A percentile compares a stretch with the other conserved stretches of the same genome.
These are phyloP conservation scores for Portunus trituberculatus DNA, from an alignment of 1,140 invertebrate species.

Conservation along the genomic window DNA sequence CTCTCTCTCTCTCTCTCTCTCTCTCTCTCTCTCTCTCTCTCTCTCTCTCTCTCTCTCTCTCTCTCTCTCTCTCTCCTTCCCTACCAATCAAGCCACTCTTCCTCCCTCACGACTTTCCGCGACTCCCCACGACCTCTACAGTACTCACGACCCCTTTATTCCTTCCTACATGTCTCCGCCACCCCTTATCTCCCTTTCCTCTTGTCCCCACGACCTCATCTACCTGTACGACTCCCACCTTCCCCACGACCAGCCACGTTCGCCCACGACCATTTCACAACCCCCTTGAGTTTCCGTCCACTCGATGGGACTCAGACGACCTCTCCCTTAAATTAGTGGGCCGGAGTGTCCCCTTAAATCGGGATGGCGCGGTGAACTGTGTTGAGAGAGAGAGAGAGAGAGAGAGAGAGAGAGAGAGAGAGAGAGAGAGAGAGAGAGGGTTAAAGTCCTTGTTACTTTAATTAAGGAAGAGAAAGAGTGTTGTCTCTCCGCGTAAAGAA, in stretches of 20 bases:
- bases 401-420: slow-evolving; percentile 20
- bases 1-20: too few relatives aligned
- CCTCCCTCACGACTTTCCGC: too few relatives aligned
- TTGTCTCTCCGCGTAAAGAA: too few relatives aligned
- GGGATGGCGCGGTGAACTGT: too few relatives aligned
- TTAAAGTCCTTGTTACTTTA: too few relatives aligned
- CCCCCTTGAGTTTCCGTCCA: not conserved
- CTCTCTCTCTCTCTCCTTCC: too few relatives aligned
- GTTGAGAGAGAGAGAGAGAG: not conserved
- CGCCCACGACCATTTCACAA: not conserved
- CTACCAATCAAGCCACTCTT: too few relatives aligned
- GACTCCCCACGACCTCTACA: too few relatives aligned
- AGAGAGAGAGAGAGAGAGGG: not conserved
- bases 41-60: too few relatives aligned
- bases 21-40: too few relatives aligned
- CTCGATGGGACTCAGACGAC: not conserved
- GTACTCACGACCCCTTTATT: too few relatives aligned
- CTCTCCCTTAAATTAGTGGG: not conserved
- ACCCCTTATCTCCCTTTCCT: not conserved
- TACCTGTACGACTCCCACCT: not conserved
- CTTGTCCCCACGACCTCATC: not conserved
- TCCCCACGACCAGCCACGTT: not conserved
- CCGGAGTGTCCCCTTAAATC: not conserved
- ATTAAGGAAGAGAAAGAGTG: too few relatives aligned
- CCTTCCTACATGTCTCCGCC: not conserved